Evolutionary conservation across 2,113 vertebrate genomes (phyloP), one percentile per base, ranked within the genome.

Genomic region (Conger conger): DNA sequence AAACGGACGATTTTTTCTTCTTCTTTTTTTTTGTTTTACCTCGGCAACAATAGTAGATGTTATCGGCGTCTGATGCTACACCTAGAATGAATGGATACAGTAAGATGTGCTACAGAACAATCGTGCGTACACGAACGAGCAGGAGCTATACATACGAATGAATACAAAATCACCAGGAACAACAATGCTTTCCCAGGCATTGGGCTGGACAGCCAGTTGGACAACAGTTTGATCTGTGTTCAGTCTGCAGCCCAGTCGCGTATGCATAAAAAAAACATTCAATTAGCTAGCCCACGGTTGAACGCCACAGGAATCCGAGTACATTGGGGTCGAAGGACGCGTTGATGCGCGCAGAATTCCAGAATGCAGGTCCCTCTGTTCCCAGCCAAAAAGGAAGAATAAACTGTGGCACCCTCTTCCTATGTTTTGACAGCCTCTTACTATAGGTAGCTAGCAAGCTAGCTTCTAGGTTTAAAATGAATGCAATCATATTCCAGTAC

Each of bases 361-460:
- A 57, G 23, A 84, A 17, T 80, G 17, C 78, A 36, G 84, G 77
- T 30, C 35, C 76, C 54, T 73, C 17, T 50, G 53, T 36, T 85
- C 63, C 38, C n/a, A 1, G 38, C 68, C 38, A 36, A 23, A 27
- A 53, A 54, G 40, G 42, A 68, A 53, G 68, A n/a, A 54, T 82
- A 82, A 17, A 42, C 20, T 33, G 76, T 82, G 53, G 79, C 38
- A 79, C 57, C 16, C 37, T 54, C 79, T 33, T 53, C 80, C 35
- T 30, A 80, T 73, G 54, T 84, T 87, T 37, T 89, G 87, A 87
- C 90, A 87, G 88, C 35, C 83, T 86, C 27, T 8, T 73, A 73
- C n/a, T 30, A 33, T 73, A 4, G 68, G 20, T 36, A 89, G 90
- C 83, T 91, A 88, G 81, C 86, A 78, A 89, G 90, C 84, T 91